A percentile compares a stretch with the other conserved stretches of the same genome.
These are phyloP conservation scores for Ciconia maguari DNA, from an alignment of 2,113 vertebrate genomes.

Conservation along the genomic window DNA sequence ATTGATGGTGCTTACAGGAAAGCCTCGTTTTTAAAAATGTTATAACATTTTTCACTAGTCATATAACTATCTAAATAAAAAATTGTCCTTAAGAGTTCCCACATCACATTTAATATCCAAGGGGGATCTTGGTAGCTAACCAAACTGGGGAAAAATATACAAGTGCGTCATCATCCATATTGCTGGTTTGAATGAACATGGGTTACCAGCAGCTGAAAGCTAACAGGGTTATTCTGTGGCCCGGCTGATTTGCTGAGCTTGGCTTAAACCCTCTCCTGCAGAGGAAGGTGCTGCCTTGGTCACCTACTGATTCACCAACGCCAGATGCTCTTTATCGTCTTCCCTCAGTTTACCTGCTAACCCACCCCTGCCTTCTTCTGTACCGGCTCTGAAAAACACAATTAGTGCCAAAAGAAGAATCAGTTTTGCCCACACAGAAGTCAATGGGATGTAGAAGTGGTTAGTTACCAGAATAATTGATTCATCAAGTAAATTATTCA, in stretches of 20 bases:
- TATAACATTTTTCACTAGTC: not conserved
- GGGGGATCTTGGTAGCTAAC: not conserved
- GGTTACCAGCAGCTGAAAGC: not conserved
- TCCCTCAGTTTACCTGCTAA: not conserved
- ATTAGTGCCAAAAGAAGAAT: not conserved
- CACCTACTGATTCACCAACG: rapidly evolving
- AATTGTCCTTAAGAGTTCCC: not conserved
- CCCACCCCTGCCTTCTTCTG: not conserved
- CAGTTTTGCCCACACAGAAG: not conserved
- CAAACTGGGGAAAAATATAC: not conserved
- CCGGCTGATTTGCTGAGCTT: not conserved
- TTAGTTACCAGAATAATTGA: slow-evolving; percentile 12
- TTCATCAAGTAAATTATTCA: not conserved
- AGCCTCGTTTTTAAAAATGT: not conserved
- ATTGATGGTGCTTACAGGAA: slow-evolving; percentile 50
- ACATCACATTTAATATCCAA: not conserved
- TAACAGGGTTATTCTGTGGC: not conserved
- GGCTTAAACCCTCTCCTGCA: not conserved
- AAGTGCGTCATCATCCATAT: not conserved
- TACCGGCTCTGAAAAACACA: rapidly evolving
- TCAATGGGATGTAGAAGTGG: not conserved
- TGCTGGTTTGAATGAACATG: not conserved
- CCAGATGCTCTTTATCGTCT: not conserved
- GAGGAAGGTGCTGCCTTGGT: not conserved
- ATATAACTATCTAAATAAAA: not conserved